These are phyloP conservation scores for Drosophila oshimai DNA, from an alignment of 1,140 invertebrate genomes.

Conservation along the genomic window DNA sequence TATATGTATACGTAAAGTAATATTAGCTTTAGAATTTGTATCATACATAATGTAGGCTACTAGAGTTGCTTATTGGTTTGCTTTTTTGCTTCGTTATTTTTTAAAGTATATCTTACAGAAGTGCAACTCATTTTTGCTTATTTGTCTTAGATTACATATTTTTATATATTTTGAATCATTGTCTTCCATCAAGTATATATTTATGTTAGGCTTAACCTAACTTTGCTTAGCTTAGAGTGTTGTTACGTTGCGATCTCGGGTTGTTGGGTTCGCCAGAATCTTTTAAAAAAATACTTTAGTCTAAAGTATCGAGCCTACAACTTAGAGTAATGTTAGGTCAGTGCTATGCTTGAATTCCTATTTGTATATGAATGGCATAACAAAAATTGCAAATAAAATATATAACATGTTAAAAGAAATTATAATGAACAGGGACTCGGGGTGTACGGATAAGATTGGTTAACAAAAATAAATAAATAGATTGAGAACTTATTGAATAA, in stretches of 20 bases:
- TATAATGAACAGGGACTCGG: slow-evolving; percentile 16
- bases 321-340: slow-evolving; percentile 48
- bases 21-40: slow-evolving; percentile 62
- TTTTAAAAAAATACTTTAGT: slow-evolving; percentile 63
- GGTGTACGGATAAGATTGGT: neutral
- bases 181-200: slow-evolving; percentile 59
- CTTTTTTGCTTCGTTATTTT: slow-evolving; percentile 53
- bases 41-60: slow-evolving; percentile 68
- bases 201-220: slow-evolving; percentile 47
- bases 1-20: slow-evolving; percentile 55
- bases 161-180: slow-evolving; percentile 56
- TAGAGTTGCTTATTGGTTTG: slow-evolving; percentile 64
- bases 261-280: slow-evolving; percentile 5
- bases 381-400: slow-evolving; percentile 70
- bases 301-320: slow-evolving; percentile 50
- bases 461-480: slow-evolving; percentile 52
- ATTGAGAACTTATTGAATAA: slow-evolving; percentile 49
- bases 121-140: slow-evolving; percentile 39
- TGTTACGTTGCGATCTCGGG: slow-evolving; percentile 8
- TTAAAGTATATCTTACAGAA: slow-evolving; percentile 74
- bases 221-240: slow-evolving; percentile 18
- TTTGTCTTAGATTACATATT: slow-evolving; percentile 56
- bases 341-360: slow-evolving; percentile 68
- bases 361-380: slow-evolving; percentile 59
- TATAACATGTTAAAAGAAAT: slow-evolving; percentile 41